A percentile compares a stretch with the other conserved stretches of the same genome.
phyloP scores from a whole-genome alignment of 1,140 invertebrate species.

The Aphidius ervi region DNA sequence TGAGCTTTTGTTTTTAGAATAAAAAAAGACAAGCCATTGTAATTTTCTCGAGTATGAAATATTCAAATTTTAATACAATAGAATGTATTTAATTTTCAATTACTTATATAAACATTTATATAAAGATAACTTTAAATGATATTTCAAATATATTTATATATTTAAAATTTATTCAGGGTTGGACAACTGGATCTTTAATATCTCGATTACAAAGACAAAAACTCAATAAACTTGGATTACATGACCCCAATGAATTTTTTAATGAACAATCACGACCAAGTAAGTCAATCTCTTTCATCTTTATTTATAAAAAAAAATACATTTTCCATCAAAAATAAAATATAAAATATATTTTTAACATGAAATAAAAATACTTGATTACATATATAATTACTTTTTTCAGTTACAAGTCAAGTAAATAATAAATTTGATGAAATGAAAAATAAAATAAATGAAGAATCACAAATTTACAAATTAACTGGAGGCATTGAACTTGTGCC shows the following conservation, averaged over 20 bases:
- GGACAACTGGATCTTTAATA: constrained; percentile 36
- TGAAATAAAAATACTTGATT: constrained; percentile 17
- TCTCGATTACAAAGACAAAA: constrained; percentile 25
- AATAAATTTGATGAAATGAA: too few relatives aligned
- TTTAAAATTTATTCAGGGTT: constrained; percentile 31
- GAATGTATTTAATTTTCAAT: too few relatives aligned
- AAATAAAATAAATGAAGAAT: constrained; percentile 28
- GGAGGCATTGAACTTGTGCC: constrained; percentile 66
- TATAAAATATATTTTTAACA: neutral
- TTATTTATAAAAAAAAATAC: neutral
- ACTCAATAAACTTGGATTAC: constrained; percentile 23
- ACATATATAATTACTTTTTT: constrained; percentile 10
- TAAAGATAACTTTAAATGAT: too few relatives aligned
- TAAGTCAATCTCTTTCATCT: constrained; percentile 21
- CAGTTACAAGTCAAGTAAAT: too few relatives aligned
- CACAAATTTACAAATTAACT: constrained; percentile 48
- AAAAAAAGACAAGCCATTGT: too few relatives aligned
- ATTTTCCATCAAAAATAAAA: neutral
- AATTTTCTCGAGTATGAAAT: too few relatives aligned
- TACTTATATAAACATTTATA: too few relatives aligned
- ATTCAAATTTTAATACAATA: too few relatives aligned
- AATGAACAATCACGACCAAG: constrained; percentile 30
- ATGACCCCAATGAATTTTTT: constrained; percentile 34
- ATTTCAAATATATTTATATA: neutral
- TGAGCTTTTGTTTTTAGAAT: too few relatives aligned